Evolutionary conservation across 2,113 vertebrate species (phyloP).

Genomic region (Sylvilagus bachmani): DNA sequence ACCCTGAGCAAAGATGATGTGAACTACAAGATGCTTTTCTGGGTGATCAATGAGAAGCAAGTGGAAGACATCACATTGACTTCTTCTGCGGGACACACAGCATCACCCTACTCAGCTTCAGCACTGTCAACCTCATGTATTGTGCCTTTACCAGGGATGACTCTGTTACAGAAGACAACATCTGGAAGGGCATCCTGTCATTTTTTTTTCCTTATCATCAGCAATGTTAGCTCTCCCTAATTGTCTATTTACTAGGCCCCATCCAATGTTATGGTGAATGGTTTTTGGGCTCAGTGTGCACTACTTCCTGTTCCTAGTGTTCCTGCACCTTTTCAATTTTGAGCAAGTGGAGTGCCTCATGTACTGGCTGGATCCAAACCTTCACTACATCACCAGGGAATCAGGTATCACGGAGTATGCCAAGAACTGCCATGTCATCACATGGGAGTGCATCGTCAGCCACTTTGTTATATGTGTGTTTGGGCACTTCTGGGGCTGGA

Average conservation of each 20-base stretch:
- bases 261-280: no score
- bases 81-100: constrained; percentile 98
- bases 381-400: no score
- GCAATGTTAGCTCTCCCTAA: no score
- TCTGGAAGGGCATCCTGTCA: no score
- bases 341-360: no score
- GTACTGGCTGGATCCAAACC: no score
- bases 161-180: no score
- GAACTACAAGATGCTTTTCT: constrained; percentile 94
- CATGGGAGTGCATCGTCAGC: constrained; percentile 95
- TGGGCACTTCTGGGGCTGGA: constrained; percentile 97
- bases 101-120: constrained; percentile 94
- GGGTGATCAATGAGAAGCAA: constrained; percentile 98
- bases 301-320: no score
- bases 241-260: no score
- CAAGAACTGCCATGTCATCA: constrained; percentile 96
- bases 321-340: no score
- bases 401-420: constrained; percentile 94
- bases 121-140: constrained; percentile 96
- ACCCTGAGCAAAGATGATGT: constrained; percentile 92
- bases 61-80: constrained; percentile 98
- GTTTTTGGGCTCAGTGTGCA: no score
- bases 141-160: constrained; percentile 94
- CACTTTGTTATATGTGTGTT: constrained; percentile 98
- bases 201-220: no score